Base-by-base conservation (phyloP, 2,113 vertebrate species). In the Thamnophis sirtalis region DNA sequence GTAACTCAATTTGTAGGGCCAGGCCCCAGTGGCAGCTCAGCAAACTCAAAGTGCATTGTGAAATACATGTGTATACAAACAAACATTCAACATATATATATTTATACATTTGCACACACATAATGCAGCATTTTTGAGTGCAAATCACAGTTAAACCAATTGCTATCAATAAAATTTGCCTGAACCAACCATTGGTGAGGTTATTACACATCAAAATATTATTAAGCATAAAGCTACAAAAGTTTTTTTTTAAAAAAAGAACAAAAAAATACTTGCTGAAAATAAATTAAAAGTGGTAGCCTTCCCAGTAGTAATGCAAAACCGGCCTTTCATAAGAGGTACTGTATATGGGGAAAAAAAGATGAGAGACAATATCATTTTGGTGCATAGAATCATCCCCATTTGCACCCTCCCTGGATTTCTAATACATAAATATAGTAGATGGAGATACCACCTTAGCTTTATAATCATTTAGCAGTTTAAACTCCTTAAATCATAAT, bases 181-280 rank as follows among this genome's bases (percentile, higher is more conserved):
- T 1, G 91, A 92, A 93, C 4, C 87, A 2, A 0, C 49, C 53
- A 0, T 2, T 89, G 21, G 91, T 33, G 92, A 51, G 90, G 28
- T 51, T 33, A 51, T 38, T 38, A 43, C 55, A 51, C 43, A 24
- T 91, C 19, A 80, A 68, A 28, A 43, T 17, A 0, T 22, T 50
- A 73, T 88, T 94, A 88, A 93, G 95, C 95, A 92, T 95, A 96
- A 96, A 96, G 92, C 95, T 96, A 96, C 92, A 95, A 96, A 96
- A 95, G 21, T 94, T 94, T 92, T 68, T 60, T 73, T 80, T 33
- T 55, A 2, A 92, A 93, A 89, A 94, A 96, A 94, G 26, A 49
- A 55, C 24, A 26, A 89, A 10, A 68, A 68, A 26, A 85, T 21
- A 85, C 33, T 3, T 2, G 24, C 94, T 85, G 90, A 91, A 11